A percentile compares a stretch with the other conserved stretches of the same genome.
phyloP scores from a whole-genome alignment of 2,113 vertebrate genomes.

The Pachycephala philippinensis region DNA sequence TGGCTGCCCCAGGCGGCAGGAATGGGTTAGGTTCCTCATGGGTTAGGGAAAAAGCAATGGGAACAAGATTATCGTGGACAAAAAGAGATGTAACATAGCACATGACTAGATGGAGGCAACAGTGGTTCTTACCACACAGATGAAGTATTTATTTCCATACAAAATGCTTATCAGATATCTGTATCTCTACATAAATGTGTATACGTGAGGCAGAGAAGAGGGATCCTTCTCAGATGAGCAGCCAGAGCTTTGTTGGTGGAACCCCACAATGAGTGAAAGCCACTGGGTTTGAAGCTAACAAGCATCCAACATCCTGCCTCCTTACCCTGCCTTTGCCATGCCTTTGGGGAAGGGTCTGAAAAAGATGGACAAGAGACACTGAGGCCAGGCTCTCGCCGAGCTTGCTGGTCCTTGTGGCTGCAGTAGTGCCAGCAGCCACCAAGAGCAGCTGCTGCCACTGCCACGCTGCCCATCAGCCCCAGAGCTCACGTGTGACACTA shows the following conservation, averaged over 20 bases:
- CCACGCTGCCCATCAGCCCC: rapidly evolving
- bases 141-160: conserved; percentile 45
- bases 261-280: background rate
- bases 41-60: background rate
- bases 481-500: background rate
- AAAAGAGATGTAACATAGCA: background rate
- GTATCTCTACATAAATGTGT: background rate
- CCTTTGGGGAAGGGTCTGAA: background rate
- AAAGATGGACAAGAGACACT: background rate
- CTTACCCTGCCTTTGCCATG: background rate
- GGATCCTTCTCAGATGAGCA: background rate
- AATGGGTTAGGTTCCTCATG: background rate
- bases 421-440: background rate
- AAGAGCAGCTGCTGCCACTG: background rate
- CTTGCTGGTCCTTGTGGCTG: background rate
- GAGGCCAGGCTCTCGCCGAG: rapidly evolving
- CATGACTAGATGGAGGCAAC: background rate
- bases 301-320: background rate
- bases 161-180: background rate
- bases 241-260: background rate
- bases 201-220: background rate
- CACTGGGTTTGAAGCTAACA: background rate
- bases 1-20: background rate
- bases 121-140: background rate
- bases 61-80: background rate